phyloP scores from a whole-genome alignment of 2,888 invertebrate species.

The Exephanes ischioxanthus region DNA sequence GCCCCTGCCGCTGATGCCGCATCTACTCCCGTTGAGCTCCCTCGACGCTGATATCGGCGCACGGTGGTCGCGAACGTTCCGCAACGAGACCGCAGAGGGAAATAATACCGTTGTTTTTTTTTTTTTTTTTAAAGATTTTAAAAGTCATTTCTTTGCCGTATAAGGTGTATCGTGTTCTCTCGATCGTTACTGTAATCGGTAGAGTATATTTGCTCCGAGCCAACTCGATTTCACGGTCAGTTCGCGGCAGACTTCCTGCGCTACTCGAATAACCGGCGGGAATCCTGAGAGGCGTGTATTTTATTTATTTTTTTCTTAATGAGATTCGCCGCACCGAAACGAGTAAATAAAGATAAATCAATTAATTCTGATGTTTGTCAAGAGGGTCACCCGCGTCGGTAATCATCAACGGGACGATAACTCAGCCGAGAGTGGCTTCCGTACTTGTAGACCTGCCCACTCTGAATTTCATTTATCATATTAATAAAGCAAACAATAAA shows the following conservation, averaged over 20 bases:
- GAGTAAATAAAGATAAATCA: background rate
- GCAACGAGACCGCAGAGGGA: constrained; percentile 62
- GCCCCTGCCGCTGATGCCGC: background rate
- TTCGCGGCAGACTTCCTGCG: constrained; percentile 39
- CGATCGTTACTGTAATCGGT: constrained; percentile 9
- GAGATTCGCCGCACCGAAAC: background rate
- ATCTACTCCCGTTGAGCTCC: constrained; percentile 15
- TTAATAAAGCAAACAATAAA: too few relatives aligned
- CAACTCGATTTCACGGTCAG: constrained; percentile 59
- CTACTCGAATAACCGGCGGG: constrained; percentile 12
- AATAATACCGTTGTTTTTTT: constrained; percentile 24
- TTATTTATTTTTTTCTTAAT: background rate
- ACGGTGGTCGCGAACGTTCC: constrained; percentile 64
- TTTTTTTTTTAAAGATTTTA: background rate
- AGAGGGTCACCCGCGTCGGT: background rate
- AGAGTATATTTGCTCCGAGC: constrained; percentile 27
- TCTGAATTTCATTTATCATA: too few relatives aligned
- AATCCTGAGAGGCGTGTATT: background rate
- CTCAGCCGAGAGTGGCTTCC: background rate
- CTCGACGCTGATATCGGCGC: constrained; percentile 53
- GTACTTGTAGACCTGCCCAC: too few relatives aligned
- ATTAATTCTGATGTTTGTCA: background rate
- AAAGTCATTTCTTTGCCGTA: background rate
- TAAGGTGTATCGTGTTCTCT: constrained; percentile 25
- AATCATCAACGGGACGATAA: background rate